Evolutionary conservation across 1,140 invertebrate species (phyloP).

Genomic region (Glossosoma conforme): DNA sequence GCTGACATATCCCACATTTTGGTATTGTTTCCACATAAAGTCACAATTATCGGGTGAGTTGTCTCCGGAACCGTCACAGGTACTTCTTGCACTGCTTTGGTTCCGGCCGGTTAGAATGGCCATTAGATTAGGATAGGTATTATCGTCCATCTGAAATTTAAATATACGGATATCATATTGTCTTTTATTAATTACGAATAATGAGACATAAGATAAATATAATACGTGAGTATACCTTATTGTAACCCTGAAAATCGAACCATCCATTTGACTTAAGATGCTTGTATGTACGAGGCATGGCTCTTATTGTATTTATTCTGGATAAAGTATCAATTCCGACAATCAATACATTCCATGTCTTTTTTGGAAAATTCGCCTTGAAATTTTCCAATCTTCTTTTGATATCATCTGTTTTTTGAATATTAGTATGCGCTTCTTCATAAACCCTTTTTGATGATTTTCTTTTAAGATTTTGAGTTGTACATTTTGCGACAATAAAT

Average conservation of each 20-base stretch:
- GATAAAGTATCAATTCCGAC: slow-evolving; percentile 81
- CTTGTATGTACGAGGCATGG: slow-evolving; percentile 67
- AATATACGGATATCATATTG: background rate
- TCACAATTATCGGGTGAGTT: slow-evolving; percentile 35
- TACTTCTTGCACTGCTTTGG: slow-evolving; percentile 40
- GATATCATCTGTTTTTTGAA: slow-evolving; percentile 30
- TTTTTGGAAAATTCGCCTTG: slow-evolving; percentile 31
- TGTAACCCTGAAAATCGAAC: slow-evolving; percentile 49
- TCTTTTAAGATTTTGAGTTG: slow-evolving; percentile 34
- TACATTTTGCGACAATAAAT: slow-evolving; percentile 49
- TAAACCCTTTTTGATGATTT: slow-evolving; percentile 35
- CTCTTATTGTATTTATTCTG: slow-evolving; percentile 66
- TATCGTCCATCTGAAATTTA: slow-evolving; percentile 58
- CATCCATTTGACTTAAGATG: slow-evolving; percentile 57
- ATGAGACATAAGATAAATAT: background rate
- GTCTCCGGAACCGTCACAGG: slow-evolving; percentile 47
- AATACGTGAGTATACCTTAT: slow-evolving; percentile 40
- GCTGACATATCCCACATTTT: slow-evolving; percentile 41
- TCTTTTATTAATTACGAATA: background rate
- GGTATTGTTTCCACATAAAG: slow-evolving; percentile 42
- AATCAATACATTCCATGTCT: slow-evolving; percentile 59
- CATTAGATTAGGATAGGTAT: slow-evolving; percentile 80
- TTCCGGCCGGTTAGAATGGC: slow-evolving; percentile 65
- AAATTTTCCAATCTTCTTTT: slow-evolving; percentile 27
- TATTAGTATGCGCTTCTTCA: slow-evolving; percentile 37